Conservation (phyloP, 2,113 vertebrate species). For the Cryptotis parvus region DNA sequence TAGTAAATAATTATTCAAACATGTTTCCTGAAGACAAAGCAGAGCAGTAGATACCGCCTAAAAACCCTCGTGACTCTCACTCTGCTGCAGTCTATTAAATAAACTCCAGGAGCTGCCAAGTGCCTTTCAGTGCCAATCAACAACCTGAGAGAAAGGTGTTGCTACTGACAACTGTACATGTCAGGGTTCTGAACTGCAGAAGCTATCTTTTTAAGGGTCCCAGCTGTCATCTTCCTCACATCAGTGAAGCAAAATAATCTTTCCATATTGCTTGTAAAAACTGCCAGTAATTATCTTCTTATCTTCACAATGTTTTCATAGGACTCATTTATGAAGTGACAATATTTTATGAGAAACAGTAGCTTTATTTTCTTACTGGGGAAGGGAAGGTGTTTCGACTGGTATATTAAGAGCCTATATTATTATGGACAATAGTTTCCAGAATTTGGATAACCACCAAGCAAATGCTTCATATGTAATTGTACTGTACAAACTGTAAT, state of each 20-base stretch:
- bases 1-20: neutral
- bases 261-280: constrained; percentile 40
- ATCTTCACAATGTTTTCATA: constrained; percentile 31
- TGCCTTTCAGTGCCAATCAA: neutral
- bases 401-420: too few species aligned
- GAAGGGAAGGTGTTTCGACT: neutral
- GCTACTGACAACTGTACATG: constrained; percentile 20
- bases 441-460: constrained; percentile 26
- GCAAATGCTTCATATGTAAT: neutral
- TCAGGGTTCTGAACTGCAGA: neutral
- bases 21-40: constrained; percentile 8
- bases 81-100: neutral
- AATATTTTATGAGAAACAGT: constrained; percentile 17
- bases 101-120: neutral
- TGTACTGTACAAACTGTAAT: neutral
- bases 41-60: neutral
- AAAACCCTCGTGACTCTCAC: neutral
- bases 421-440: neutral
- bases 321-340: constrained; percentile 41
- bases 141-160: neutral
- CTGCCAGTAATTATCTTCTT: constrained; percentile 39
- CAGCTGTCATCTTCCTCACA: constrained; percentile 27
- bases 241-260: constrained; percentile 38
- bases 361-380: constrained; percentile 8
- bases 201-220: constrained; percentile 15